A percentile compares a stretch with the other conserved stretches of the same genome.
phyloP scores from a whole-genome alignment of 2,888 invertebrate genomes.

The Punctoribates punctum region DNA sequence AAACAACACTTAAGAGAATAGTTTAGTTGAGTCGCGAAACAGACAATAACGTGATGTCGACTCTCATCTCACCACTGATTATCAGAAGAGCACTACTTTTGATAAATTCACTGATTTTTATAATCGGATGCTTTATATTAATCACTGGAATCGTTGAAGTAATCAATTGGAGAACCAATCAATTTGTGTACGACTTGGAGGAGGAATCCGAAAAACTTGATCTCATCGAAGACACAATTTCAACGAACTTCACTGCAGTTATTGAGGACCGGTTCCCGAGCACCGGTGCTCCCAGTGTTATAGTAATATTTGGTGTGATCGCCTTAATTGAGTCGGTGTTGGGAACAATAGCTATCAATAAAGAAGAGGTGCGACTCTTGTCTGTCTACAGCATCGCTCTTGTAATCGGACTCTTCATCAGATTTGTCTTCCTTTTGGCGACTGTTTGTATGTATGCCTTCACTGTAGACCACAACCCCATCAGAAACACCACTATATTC shows the following conservation, averaged over 20 bases:
- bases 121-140: constrained; percentile 36
- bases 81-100: constrained; percentile 27
- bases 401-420: constrained; percentile 36
- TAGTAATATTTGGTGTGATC: constrained; percentile 35
- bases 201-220: constrained; percentile 19
- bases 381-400: constrained; percentile 26
- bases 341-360: constrained; percentile 38
- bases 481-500: constrained; percentile 10
- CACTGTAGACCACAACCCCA: background rate
- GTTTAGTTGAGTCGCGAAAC: background rate
- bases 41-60: constrained; percentile 30
- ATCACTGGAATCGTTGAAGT: constrained; percentile 14
- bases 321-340: constrained; percentile 10
- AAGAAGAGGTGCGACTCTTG: constrained; percentile 35
- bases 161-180: constrained; percentile 25
- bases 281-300: constrained; percentile 35
- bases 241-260: background rate
- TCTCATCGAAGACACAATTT: background rate
- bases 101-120: constrained; percentile 33
- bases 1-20: background rate
- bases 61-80: constrained; percentile 20
- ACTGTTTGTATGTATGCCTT: constrained; percentile 41
- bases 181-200: constrained; percentile 24
- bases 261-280: constrained; percentile 40
- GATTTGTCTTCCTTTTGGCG: constrained; percentile 38